Conservation (phyloP, 2,113 vertebrate species). For the Gobiocypris rarus region DNA sequence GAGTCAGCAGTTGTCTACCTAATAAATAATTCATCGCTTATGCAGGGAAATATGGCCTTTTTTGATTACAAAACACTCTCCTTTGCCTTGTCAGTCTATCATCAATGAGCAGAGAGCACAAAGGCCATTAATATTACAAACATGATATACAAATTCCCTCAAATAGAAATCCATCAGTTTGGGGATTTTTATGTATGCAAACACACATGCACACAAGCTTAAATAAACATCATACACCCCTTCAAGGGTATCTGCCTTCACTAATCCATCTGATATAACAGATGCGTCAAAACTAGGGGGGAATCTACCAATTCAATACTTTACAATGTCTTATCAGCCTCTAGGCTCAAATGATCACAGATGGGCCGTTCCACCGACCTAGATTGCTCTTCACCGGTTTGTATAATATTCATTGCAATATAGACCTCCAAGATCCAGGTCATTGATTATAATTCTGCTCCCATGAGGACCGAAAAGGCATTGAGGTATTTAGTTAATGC, state of each 20-base stretch:
- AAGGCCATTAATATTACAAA: constrained; percentile 48
- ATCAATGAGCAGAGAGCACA: constrained; percentile 43
- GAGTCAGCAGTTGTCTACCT: constrained; percentile 61
- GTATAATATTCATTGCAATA: neutral
- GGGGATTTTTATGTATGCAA: neutral
- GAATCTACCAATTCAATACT: constrained; percentile 13
- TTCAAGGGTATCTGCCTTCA: constrained; percentile 21
- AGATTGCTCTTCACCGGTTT: neutral
- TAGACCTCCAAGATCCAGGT: constrained; percentile 22
- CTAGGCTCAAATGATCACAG: constrained; percentile 30
- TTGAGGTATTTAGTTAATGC: constrained; percentile 16
- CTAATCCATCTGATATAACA: constrained; percentile 52
- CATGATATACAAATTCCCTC: constrained; percentile 35
- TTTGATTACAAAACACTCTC: constrained; percentile 54
- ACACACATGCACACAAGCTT: constrained; percentile 4
- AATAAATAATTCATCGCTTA: constrained; percentile 65
- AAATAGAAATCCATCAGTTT: constrained; percentile 7
- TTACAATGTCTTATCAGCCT: constrained; percentile 14
- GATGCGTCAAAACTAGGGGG: constrained; percentile 38
- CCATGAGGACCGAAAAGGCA: neutral
- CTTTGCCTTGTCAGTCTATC: constrained; percentile 15
- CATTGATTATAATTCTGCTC: neutral
- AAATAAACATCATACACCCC: constrained; percentile 48
- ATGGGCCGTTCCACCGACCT: constrained; percentile 8
- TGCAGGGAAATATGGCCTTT: constrained; percentile 46